Conservation (phyloP, 2,113 vertebrate genomes). For the Desmodus rotundus region DNA sequence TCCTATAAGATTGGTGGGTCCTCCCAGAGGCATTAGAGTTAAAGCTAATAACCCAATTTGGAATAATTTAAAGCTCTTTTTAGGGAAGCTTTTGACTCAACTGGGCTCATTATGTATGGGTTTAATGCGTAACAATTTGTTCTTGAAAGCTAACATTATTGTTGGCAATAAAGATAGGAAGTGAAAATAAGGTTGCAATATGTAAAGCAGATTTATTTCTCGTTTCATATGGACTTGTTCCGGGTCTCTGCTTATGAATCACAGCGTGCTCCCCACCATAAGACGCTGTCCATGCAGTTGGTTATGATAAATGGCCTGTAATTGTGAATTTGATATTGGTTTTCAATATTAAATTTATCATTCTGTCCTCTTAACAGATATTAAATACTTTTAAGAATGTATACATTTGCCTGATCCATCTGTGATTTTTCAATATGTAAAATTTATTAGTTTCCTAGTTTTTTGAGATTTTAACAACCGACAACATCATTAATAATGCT, state of each 20-base stretch:
- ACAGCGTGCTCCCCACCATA: conserved; percentile 65
- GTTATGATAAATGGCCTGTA: conserved; percentile 85
- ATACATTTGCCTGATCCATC: conserved; percentile 83
- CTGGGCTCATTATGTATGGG: conserved; percentile 68
- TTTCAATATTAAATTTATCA: conserved; percentile 89
- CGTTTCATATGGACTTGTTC: conserved; percentile 73
- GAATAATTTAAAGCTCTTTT: conserved; percentile 73
- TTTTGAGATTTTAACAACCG: conserved; percentile 78
- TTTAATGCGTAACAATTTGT: conserved; percentile 81
- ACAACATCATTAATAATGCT: conserved; percentile 85
- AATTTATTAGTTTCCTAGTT: conserved; percentile 85
- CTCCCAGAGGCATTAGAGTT: conserved; percentile 62
- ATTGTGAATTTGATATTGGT: conserved; percentile 87
- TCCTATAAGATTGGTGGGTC: neutral
- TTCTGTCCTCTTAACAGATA: conserved; percentile 88
- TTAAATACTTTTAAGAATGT: conserved; percentile 88
- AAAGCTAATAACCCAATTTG: conserved; percentile 70
- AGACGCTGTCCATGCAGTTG: conserved; percentile 78
- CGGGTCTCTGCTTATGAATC: conserved; percentile 80
- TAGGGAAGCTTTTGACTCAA: conserved; percentile 67
- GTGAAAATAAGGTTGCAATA: conserved; percentile 76
- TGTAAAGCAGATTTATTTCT: conserved; percentile 75
- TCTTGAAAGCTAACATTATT: conserved; percentile 76
- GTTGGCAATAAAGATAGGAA: conserved; percentile 77
- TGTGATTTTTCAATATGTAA: conserved; percentile 83